Evolutionary conservation across 1,140 invertebrate species (phyloP).

Genomic region (Panagrolaimus sp.): DNA sequence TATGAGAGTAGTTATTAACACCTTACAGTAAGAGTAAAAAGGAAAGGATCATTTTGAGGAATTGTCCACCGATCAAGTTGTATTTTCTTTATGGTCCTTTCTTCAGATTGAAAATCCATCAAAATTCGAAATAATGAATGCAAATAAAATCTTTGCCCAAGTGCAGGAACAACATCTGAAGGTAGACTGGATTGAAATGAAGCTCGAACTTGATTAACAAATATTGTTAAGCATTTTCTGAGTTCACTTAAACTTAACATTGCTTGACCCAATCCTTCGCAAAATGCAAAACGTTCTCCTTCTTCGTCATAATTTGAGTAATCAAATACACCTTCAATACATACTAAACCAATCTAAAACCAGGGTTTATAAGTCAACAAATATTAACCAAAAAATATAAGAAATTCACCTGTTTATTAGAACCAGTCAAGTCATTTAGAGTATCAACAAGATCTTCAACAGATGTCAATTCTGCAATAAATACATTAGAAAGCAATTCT

Average conservation of each 20-base stretch:
- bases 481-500: neutral
- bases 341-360: conserved; percentile 1
- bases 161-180: neutral
- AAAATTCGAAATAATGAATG: no score
- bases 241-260: neutral
- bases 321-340: neutral
- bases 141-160: neutral
- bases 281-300: conserved; percentile 3
- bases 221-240: neutral
- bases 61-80: no score
- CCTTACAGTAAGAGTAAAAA: no score
- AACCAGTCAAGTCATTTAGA: neutral
- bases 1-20: no score
- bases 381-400: neutral
- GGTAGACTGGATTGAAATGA: neutral
- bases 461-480: neutral
- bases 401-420: neutral
- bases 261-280: neutral
- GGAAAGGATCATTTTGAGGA: no score
- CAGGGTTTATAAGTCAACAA: neutral
- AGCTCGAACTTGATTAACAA: neutral
- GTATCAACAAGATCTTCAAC: neutral
- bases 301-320: neutral
- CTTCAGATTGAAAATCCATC: no score
- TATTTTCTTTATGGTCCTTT: no score